Evolutionary conservation across 2,113 vertebrate species (phyloP), one percentile per base, ranked within the genome.

Genomic region (Syngnathus floridae): DNA sequence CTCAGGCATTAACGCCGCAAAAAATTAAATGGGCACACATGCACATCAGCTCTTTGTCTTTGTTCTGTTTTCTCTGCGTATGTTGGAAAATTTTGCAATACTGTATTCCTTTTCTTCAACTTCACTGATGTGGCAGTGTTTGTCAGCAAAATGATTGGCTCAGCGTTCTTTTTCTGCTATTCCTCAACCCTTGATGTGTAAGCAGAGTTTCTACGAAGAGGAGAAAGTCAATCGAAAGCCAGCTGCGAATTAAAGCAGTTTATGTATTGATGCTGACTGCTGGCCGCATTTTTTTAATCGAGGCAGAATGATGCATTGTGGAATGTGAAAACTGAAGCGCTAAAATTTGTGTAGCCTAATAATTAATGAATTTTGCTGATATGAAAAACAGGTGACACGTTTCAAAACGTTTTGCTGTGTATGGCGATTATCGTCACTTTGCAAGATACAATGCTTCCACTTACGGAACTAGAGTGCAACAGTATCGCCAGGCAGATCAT

Each of bases 251-350:
- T 46, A 56, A 66, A 76, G 66, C 67, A 79, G 9, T 86, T 76
- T 78, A 78, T 82, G 73, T 75, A 80, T 81, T 82, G 64, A 84
- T 84, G 76, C 73, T 64, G 77, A 81, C 66, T 74, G 70, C 68
- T 76, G 73, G 72, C 73, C 66, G 45, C 65, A 64, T 7, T 62
- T 78, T 79, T 79, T 80, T 82, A 31, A 31, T 31, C 26, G 26
- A 31, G 26, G 26, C 26, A 31, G 26, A 26, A 26, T 26, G 26
- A 26, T 26, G 26, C 26, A 31, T 3, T 31, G 26, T 31, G 26
- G 26, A 31, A 31, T 31, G 26, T 31, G 26, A 31, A 31, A 31
- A 31, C 26, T 41, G 40, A 41, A 41, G 9, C 2, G 40, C 40
- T 41, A 13, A 2, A 41, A 41, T 3, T 31, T 31, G 26, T 31